Percentiles rank a stretch among this genome's conserved stretches.
Conservation (phyloP, 2,113 vertebrate species). For the Carassius auratus region DNA sequence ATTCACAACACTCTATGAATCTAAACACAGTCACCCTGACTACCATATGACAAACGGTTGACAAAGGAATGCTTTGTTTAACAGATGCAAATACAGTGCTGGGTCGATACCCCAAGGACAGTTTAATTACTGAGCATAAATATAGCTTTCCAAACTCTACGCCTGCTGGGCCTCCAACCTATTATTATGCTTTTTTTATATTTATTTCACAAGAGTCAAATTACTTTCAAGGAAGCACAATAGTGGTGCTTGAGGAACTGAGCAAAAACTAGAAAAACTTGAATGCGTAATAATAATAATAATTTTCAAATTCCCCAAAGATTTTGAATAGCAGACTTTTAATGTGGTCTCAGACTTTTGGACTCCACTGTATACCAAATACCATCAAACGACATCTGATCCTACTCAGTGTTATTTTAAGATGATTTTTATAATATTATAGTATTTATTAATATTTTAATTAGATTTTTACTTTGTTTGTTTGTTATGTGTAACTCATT, state of each 20-base stretch:
- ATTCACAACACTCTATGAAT: not conserved
- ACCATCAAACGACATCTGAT: not conserved
- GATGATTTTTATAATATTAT: too few species aligned
- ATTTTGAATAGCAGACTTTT: not conserved
- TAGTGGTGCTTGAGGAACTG: not conserved
- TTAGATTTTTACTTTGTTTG: too few species aligned
- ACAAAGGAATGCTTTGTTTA: conserved; percentile 26
- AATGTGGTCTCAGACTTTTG: not conserved
- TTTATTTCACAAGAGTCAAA: conserved; percentile 26
- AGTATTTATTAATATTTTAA: too few species aligned
- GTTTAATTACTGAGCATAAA: conserved; percentile 27
- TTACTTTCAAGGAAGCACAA: conserved; percentile 9
- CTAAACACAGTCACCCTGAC: conserved; percentile 24
- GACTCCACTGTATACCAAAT: not conserved
- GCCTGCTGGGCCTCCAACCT: conserved; percentile 7
- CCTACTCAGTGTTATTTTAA: too few species aligned
- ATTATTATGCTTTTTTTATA: conserved; percentile 27
- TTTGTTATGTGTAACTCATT: too few species aligned
- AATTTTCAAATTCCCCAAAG: not conserved
- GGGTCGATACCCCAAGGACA: conserved; percentile 7
- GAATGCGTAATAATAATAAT: not conserved
- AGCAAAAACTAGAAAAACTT: not conserved
- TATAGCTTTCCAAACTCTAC: conserved; percentile 6
- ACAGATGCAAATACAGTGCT: conserved; percentile 10
- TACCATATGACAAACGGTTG: conserved; percentile 15